These are phyloP conservation scores for Geococcyx californianus DNA, from an alignment of 2,113 vertebrate genomes.

Conservation along the genomic window DNA sequence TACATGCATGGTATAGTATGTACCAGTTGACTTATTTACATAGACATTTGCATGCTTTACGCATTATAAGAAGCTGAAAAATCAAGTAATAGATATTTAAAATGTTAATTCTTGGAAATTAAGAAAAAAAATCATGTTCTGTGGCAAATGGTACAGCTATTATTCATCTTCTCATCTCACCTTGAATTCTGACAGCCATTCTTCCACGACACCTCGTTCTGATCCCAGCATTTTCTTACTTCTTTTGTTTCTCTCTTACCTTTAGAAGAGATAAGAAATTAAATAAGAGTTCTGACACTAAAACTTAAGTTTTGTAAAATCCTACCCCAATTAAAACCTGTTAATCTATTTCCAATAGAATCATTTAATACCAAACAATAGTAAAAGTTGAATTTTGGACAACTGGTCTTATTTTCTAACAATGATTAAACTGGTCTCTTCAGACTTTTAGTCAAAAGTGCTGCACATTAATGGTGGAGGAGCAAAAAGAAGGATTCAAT, in stretches of 20 bases:
- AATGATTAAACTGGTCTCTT: not conserved
- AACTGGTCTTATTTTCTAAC: not conserved
- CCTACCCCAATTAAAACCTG: not conserved
- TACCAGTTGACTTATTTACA: not conserved
- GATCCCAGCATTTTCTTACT: conserved; percentile 91
- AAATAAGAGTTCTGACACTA: not conserved
- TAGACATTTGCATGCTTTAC: not conserved
- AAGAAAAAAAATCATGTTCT: not conserved
- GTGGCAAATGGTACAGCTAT: not conserved
- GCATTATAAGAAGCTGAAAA: not conserved
- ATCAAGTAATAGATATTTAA: not conserved
- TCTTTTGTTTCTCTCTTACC: conserved; percentile 70
- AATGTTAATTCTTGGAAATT: not conserved
- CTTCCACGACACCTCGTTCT: conserved; percentile 92
- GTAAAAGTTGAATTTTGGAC: not conserved
- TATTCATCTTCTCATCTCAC: conserved; percentile 71
- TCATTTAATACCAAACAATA: not conserved
- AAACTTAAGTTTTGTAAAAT: not conserved
- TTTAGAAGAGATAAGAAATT: not conserved
- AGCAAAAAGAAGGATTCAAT: not conserved
- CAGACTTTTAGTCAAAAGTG: not conserved
- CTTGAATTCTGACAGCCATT: conserved; percentile 99
- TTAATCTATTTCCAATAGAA: not conserved
- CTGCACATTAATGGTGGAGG: not conserved
- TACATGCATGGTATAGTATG: not conserved